Evolutionary conservation across 2,113 vertebrate genomes (phyloP).

Genomic region (Pachypanchax playfairii): DNA sequence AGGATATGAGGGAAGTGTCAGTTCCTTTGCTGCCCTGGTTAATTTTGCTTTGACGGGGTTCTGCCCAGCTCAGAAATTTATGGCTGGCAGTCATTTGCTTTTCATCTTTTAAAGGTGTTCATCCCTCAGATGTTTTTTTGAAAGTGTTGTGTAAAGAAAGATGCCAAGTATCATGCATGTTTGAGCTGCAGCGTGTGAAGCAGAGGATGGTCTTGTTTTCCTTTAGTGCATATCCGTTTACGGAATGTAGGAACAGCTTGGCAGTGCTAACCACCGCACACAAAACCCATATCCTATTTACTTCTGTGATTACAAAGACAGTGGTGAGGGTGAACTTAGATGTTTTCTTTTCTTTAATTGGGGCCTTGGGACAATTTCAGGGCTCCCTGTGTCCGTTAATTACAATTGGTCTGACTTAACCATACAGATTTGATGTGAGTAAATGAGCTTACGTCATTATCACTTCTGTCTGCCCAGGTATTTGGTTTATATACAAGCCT

Average conservation of each 20-base stretch:
- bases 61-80: slow-evolving; percentile 26
- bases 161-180: slow-evolving; percentile 16
- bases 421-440: background rate
- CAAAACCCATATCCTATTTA: slow-evolving; percentile 11
- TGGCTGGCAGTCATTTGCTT: slow-evolving; percentile 24
- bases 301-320: slow-evolving; percentile 7
- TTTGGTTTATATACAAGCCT: too few species aligned
- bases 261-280: slow-evolving; percentile 10
- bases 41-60: slow-evolving; percentile 53
- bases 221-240: background rate
- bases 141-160: slow-evolving; percentile 19
- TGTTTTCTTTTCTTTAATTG: slow-evolving; percentile 18
- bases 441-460: background rate
- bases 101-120: slow-evolving; percentile 26
- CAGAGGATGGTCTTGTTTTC: background rate
- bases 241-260: slow-evolving; percentile 4
- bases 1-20: slow-evolving; percentile 38
- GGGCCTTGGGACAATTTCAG: slow-evolving; percentile 6
- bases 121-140: slow-evolving; percentile 36
- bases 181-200: background rate
- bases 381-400: background rate
- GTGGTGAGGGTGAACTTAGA: background rate
- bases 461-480: too few species aligned
- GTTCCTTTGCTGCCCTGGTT: slow-evolving; percentile 40
- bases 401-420: background rate